Evolutionary conservation across 2,113 vertebrate species (phyloP).

Genomic region (Girardinichthys multiradiatus): DNA sequence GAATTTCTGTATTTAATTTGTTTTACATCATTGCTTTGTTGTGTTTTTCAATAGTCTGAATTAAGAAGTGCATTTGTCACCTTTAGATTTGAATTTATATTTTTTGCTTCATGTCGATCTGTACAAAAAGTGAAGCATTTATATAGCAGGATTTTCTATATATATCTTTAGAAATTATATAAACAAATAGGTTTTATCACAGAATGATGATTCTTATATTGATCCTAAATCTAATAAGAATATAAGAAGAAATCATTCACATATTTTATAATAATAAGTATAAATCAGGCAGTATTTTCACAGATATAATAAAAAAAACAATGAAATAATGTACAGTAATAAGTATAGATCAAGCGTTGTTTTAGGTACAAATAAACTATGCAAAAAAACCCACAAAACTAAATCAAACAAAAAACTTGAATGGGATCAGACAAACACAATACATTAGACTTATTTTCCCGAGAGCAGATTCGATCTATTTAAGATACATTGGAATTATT

Average conservation of each 20-base stretch:
- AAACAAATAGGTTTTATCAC: background rate
- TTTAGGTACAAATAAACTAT: background rate
- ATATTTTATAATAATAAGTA: background rate
- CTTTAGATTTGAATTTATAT: slow-evolving; percentile 26
- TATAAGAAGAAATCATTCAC: background rate
- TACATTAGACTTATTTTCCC: background rate
- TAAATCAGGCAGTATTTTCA: background rate
- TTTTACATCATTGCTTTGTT: background rate
- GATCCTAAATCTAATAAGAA: background rate
- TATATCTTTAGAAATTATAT: background rate
- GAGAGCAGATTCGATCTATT: background rate
- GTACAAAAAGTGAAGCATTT: background rate
- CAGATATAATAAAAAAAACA: background rate
- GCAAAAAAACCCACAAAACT: background rate
- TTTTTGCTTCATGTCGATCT: background rate
- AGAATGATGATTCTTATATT: background rate
- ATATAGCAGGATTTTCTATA: background rate
- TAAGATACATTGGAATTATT: background rate
- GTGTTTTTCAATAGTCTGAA: background rate
- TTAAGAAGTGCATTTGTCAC: background rate
- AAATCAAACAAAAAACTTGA: background rate
- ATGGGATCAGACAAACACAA: background rate
- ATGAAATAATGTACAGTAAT: too few relatives aligned
- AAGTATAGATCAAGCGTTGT: background rate
- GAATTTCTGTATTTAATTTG: background rate